Base-by-base conservation (phyloP, 1,140 invertebrate genomes). In the Solenopsis invicta region DNA sequence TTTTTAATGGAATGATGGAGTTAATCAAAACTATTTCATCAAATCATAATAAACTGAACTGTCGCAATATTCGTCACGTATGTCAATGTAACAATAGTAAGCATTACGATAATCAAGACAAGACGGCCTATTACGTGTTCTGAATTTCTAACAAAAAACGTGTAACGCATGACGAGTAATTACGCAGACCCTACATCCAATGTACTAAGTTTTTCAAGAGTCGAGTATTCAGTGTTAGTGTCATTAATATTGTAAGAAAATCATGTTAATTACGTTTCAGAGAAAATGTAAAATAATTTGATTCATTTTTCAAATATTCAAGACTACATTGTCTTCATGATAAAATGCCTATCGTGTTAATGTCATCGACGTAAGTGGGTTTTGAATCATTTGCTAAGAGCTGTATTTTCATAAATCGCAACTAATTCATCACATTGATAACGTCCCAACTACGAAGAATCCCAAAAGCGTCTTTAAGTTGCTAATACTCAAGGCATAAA, bases 1-100 rank as follows among this genome's bases (percentile, higher is more conserved):
- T 48, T 69, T 69, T 66, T 69, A 4, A 24, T 16, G 0, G 1
- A 71, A 48, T 18, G n/a, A 6, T 18, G 2, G 21, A 8, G 9
- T 4, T 45, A 13, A 41, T 37, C n/a, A 0, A 67, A 67, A 67
- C 10, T 67, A 45, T 67, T 45, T 69, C n/a, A 13, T 69, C 5
- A 69, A 21, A 69, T 4, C 2, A 69, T 5, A n/a, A 8, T 67
- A n/a, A 67, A 67, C 21, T 21, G 1, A 67, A 52, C 34, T 72
- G 18, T 29, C 24, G 24, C 16, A 72, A 52, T 50, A 24, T 29
- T 52, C 2, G 9, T 52, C 16, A 72, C 69, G 16, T 52, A 50
- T 29, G 10, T 50, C 41, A 72, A 29, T 9, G 24, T 52, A 72
- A 72, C 69, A 72, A 29, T n/a, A 72, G 37, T 50, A 29, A 71